Base-by-base conservation (phyloP, 2,113 vertebrate species). In the Chitala chitala region DNA sequence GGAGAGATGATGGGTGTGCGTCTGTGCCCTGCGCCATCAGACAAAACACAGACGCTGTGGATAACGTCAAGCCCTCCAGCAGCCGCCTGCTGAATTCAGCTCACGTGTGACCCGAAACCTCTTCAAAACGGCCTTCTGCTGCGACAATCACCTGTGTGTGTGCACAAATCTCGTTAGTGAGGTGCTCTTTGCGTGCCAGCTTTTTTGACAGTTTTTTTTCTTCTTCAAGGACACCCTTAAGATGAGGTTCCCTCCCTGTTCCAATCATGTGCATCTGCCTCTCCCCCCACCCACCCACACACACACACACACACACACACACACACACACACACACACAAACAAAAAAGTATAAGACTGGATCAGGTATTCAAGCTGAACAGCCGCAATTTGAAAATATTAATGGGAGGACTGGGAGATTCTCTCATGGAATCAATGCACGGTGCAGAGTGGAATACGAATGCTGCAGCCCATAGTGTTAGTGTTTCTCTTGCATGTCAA, bases 201-300 rank as follows among this genome's bases (percentile, higher is more conserved):
- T n/a, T n/a, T n/a, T n/a, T n/a, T n/a, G n/a, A n/a, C n/a, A n/a
- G n/a, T n/a, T n/a, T n/a, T 20, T 22, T 55, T 40, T 13, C 44
- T 72, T 55, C 58, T 55, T 58, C 70, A 72, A 72, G 36, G 36
- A 36, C 53, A 26, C 44, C 53, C 38, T 55, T 55, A 15, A 71
- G 50, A 55, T 13, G 33, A 53, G 33, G 42, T 42, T 22, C 44
- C 42, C 64, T 26, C 5, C 40, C 1, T 10, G 8, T 24, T 26
- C 13, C 10, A 22, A 12, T n/a, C 29, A 48, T 24, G 40, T 36
- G 24, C 44, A 29, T 12, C 22, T 38, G 13, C 29, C 0, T 12
- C 44, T 22, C 9, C 71, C 24, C 54, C 54, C 4, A 20, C 5
- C 36, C 26, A 24, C 36, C n/a, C 2, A 29, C 24, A 8, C 36